Evolutionary conservation across 2,888 invertebrate species (phyloP).

Genomic region (Lasioglossum pauxillum): DNA sequence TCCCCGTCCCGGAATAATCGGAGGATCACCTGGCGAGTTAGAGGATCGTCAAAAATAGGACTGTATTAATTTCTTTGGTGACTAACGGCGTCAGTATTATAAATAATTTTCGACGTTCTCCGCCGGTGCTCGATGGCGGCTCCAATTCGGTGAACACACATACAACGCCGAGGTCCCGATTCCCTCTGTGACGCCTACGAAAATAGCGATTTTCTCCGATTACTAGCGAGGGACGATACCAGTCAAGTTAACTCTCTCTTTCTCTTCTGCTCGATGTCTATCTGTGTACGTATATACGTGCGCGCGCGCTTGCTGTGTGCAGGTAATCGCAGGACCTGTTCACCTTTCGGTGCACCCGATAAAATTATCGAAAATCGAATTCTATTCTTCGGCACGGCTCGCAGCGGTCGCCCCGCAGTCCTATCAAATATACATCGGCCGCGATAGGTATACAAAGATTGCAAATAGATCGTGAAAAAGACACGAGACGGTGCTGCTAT

Average conservation of each 20-base stretch:
- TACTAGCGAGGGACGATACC: conserved; percentile 6
- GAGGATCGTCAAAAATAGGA: conserved; percentile 14
- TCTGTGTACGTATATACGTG: background rate
- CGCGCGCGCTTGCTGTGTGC: background rate
- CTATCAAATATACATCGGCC: conserved; percentile 2
- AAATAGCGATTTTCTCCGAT: conserved; percentile 8
- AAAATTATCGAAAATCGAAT: conserved; percentile 28
- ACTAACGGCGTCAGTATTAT: conserved; percentile 21
- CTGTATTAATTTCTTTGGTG: conserved; percentile 20
- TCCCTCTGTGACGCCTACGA: conserved; percentile 2
- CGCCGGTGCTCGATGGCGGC: conserved; percentile 1
- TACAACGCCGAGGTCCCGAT: background rate
- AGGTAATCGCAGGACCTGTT: conserved; percentile 7
- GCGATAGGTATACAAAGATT: conserved; percentile 35
- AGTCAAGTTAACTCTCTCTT: conserved; percentile 9
- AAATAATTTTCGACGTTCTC: conserved; percentile 17
- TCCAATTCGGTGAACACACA: background rate
- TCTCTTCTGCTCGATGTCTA: background rate
- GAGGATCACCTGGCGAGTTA: conserved; percentile 22
- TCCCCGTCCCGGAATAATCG: conserved; percentile 14
- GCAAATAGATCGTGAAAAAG: conserved; percentile 26
- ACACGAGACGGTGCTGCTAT: conserved; percentile 30
- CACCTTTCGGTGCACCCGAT: conserved; percentile 9
- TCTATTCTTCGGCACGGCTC: background rate
- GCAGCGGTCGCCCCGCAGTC: background rate